Percentiles rank a stretch among this genome's conserved stretches.
Conservation (phyloP, 1,140 invertebrate genomes). For the Drosophila nikananu region DNA sequence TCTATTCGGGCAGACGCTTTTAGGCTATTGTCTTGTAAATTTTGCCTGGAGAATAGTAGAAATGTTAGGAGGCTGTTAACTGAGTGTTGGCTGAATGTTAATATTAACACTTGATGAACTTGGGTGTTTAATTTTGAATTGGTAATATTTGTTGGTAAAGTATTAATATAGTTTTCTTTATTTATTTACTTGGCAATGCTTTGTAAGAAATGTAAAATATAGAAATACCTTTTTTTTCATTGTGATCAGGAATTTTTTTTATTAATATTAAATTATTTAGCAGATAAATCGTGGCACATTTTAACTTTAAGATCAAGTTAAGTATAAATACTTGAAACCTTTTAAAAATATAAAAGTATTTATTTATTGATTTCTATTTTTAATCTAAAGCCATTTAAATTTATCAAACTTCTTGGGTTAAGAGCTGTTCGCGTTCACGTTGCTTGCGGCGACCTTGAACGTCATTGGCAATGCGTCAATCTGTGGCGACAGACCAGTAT, state of each 20-base stretch:
- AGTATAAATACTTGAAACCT: too few relatives aligned
- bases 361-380: too few relatives aligned
- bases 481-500: conserved; percentile 42
- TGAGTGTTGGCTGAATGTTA: conserved; percentile 56
- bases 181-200: not conserved
- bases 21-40: conserved; percentile 43
- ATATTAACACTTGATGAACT: conserved; percentile 12
- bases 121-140: not conserved
- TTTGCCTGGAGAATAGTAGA: conserved; percentile 12
- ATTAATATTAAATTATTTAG: not conserved
- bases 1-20: conserved; percentile 21
- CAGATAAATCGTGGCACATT: not conserved
- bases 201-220: not conserved
- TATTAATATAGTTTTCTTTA: not conserved
- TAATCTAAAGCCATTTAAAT: not conserved
- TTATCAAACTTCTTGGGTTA: conserved; percentile 14
- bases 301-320: not conserved
- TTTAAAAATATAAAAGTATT: not conserved
- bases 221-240: too few relatives aligned
- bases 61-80: conserved; percentile 50
- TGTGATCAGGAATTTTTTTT: not conserved
- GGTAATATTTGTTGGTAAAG: not conserved
- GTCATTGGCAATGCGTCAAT: conserved; percentile 64
- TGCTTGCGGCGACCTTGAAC: conserved; percentile 57
- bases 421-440: conserved; percentile 20